These are phyloP conservation scores for Mycteria americana DNA, from an alignment of 2,797 vertebrate genomes.

Conservation along the genomic window DNA sequence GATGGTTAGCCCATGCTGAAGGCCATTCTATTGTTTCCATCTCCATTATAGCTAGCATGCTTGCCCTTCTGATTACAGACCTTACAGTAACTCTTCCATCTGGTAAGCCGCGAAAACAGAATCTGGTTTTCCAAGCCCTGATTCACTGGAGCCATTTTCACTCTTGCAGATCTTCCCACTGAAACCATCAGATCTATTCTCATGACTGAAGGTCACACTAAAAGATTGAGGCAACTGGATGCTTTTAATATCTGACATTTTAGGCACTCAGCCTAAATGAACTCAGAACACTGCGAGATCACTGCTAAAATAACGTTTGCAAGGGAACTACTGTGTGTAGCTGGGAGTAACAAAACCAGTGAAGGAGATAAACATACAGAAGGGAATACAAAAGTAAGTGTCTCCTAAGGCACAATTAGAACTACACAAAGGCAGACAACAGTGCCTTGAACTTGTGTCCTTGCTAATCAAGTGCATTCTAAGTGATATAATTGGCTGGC, in stretches of 20 bases:
- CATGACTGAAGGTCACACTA: neutral
- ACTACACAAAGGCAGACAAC: conserved; percentile 41
- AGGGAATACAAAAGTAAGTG: conserved; percentile 63
- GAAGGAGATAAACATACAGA: conserved; percentile 9
- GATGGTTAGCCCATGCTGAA: neutral
- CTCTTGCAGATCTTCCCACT: neutral
- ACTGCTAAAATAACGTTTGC: neutral
- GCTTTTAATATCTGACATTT: neutral
- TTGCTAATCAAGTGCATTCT: conserved; percentile 51
- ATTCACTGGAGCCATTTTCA: neutral
- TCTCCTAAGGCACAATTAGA: conserved; percentile 33
- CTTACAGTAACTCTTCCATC: neutral
- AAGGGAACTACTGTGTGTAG: neutral
- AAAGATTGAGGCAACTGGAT: neutral
- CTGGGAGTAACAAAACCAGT: neutral
- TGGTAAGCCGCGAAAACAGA: neutral
- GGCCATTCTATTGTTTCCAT: neutral
- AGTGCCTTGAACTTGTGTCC: conserved; percentile 53
- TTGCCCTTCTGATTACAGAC: neutral
- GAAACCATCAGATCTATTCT: neutral
- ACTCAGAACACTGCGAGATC: neutral
- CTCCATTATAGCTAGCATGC: neutral
- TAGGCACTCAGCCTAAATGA: neutral
- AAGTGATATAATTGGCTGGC: conserved; percentile 59
- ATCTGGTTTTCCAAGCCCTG: neutral